Percentiles rank a stretch among this genome's conserved stretches.
phyloP scores from a whole-genome alignment of 2,113 vertebrate genomes.

The Sylvilagus bachmani region DNA sequence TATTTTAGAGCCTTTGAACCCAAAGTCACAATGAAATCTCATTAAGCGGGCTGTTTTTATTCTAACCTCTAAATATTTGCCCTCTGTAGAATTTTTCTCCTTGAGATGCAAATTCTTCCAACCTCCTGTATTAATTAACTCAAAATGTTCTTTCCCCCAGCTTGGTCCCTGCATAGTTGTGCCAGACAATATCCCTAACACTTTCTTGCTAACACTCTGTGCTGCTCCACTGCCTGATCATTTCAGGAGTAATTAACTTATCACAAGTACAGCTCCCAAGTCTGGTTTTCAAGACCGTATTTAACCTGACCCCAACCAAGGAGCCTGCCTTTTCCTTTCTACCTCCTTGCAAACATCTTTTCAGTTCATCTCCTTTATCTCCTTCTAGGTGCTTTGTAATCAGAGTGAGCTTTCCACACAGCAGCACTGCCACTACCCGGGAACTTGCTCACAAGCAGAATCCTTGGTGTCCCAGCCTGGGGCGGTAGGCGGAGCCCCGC shows the following conservation, averaged over 20 bases:
- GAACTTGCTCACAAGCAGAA: not conserved
- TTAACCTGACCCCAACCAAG: not conserved
- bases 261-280: not conserved
- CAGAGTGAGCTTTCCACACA: not conserved
- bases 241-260: not conserved
- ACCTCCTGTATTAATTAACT: conserved; percentile 52
- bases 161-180: too few relatives aligned
- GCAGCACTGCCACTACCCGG: not conserved
- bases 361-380: not conserved
- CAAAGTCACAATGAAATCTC: conserved; percentile 20
- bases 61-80: conserved; percentile 47
- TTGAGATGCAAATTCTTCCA: not conserved
- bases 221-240: not conserved
- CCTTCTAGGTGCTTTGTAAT: not conserved
- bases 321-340: not conserved
- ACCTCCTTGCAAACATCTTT: not conserved
- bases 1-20: conserved; percentile 34
- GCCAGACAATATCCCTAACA: not conserved
- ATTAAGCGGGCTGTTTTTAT: conserved; percentile 12
- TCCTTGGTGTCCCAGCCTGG: not conserved
- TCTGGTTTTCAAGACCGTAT: not conserved
- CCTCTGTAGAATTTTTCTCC: conserved; percentile 42
- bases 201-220: not conserved
- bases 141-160: not conserved
- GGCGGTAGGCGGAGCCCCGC: not conserved